Conservation (phyloP, 2,797 vertebrate species). For the Gymnothorax reevesii region DNA sequence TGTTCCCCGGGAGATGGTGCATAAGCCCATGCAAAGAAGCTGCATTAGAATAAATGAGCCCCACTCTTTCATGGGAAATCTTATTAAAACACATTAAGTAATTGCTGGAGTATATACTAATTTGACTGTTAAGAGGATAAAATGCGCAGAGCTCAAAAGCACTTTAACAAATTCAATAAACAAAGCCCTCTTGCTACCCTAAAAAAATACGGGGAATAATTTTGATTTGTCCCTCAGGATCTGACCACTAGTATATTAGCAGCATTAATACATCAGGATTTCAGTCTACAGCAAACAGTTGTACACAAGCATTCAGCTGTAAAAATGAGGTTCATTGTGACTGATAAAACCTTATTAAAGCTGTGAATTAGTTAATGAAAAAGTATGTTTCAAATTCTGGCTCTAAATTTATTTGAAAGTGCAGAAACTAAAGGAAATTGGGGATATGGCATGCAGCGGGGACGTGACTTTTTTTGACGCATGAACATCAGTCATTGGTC, state of each 20-base stretch:
- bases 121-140: slow-evolving; percentile 84
- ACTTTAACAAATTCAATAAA: slow-evolving; percentile 83
- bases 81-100: slow-evolving; percentile 85
- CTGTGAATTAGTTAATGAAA: slow-evolving; percentile 42
- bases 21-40: slow-evolving; percentile 66
- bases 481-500: slow-evolving; percentile 64
- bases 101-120: slow-evolving; percentile 81
- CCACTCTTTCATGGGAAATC: slow-evolving; percentile 77
- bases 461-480: slow-evolving; percentile 42
- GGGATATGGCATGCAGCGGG: slow-evolving; percentile 50
- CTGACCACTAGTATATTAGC: slow-evolving; percentile 54
- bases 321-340: slow-evolving; percentile 31
- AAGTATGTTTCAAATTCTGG: slow-evolving; percentile 27
- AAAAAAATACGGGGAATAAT: slow-evolving; percentile 61
- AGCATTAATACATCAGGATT: slow-evolving; percentile 50
- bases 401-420: neutral
- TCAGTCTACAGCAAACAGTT: slow-evolving; percentile 45
- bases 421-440: slow-evolving; percentile 54
- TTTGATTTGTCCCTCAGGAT: slow-evolving; percentile 57
- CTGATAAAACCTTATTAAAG: slow-evolving; percentile 30
- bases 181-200: slow-evolving; percentile 59
- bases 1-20: slow-evolving; percentile 55
- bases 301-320: slow-evolving; percentile 39
- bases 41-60: slow-evolving; percentile 82
- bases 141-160: slow-evolving; percentile 77